phyloP scores from a whole-genome alignment of 2,797 vertebrate genomes.

The Sylvia borin region DNA sequence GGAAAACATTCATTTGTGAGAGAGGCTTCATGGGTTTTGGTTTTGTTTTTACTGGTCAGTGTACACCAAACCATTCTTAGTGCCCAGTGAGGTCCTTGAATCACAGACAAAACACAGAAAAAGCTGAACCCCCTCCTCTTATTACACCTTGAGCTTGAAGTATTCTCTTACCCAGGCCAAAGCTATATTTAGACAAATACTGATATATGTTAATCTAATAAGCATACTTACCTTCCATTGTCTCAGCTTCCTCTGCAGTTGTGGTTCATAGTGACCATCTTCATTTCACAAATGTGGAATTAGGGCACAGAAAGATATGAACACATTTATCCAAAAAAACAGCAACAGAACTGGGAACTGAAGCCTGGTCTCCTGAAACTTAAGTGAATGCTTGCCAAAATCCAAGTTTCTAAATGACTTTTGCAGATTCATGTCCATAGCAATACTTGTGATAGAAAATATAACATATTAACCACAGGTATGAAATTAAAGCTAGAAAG shows the following conservation, averaged over 20 bases:
- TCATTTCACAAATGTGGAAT: not conserved
- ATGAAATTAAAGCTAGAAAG: not conserved
- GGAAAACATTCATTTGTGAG: not conserved
- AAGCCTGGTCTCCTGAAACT: not conserved
- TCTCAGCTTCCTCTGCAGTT: not conserved
- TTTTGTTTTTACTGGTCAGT: not conserved
- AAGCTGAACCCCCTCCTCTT: rapidly evolving
- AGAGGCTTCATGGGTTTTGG: not conserved
- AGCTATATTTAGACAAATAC: not conserved
- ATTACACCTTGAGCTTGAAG: not conserved
- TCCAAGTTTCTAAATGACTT: not conserved
- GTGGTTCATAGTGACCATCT: not conserved
- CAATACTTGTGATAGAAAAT: not conserved
- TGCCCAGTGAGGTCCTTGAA: not conserved
- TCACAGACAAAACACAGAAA: not conserved
- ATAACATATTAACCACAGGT: not conserved
- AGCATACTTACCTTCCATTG: not conserved
- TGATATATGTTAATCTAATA: not conserved
- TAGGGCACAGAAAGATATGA: not conserved
- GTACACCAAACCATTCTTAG: not conserved
- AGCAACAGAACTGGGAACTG: not conserved
- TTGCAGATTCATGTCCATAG: not conserved
- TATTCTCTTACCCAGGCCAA: not conserved
- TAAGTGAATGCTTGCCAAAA: not conserved
- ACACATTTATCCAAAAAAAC: not conserved